These are phyloP conservation scores for Onychomys torridus DNA, from an alignment of 2,797 vertebrate species.

Conservation along the genomic window DNA sequence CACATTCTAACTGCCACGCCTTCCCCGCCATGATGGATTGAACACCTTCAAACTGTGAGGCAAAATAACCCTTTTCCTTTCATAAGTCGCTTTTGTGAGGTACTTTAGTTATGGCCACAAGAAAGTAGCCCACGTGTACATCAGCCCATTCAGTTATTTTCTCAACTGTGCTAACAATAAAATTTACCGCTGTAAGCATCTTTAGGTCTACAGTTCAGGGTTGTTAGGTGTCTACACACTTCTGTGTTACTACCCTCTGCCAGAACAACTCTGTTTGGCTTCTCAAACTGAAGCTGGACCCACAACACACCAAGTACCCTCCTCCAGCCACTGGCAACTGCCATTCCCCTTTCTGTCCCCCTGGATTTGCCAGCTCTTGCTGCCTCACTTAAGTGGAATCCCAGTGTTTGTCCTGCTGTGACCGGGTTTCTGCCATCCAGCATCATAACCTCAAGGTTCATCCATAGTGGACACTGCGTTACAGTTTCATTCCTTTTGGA, in stretches of 20 bases:
- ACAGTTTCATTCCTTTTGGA: not conserved
- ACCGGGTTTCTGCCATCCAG: not conserved
- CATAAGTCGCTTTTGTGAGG: not conserved
- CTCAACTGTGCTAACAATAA: not conserved
- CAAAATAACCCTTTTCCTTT: not conserved
- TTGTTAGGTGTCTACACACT: fast-evolving
- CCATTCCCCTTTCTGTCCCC: not conserved
- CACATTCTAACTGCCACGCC: too few species aligned
- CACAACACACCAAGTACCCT: fast-evolving
- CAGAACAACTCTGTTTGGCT: not conserved
- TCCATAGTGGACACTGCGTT: too few species aligned
- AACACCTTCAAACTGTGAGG: not conserved
- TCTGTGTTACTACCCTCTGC: too few species aligned
- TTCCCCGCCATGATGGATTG: not conserved
- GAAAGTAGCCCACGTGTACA: not conserved
- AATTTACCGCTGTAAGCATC: not conserved
- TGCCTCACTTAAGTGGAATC: not conserved
- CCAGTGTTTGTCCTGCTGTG: not conserved
- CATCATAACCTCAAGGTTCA: not conserved
- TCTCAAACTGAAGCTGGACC: not conserved
- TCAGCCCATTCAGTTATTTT: not conserved
- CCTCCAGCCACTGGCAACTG: fast-evolving
- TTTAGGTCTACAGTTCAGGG: not conserved
- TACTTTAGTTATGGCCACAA: not conserved
- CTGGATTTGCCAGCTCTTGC: fast-evolving